Evolutionary conservation across 2,113 vertebrate genomes (phyloP), one percentile per base, ranked within the genome.

Genomic region (Aegithalos caudatus): DNA sequence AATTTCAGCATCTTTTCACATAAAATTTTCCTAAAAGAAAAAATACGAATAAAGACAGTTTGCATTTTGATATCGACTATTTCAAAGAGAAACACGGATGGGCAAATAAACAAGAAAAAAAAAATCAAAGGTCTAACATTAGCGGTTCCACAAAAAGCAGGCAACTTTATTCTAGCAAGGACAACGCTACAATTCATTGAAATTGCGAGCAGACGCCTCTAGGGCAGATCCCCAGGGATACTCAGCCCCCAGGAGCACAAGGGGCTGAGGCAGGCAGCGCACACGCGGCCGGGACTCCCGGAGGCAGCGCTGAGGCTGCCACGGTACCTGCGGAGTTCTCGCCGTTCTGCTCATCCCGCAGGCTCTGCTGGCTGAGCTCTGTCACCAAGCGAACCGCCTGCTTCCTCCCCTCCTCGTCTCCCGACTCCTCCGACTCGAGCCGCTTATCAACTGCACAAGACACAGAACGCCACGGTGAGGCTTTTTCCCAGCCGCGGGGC

Each of bases 341-440:
- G 4, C 58, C 97, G 35, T 97, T 97, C 94, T 96, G 97, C 54
- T 98, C 97, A 15, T 98, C 98, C 62, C 96, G 88, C 92, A 98
- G 97, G 96, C 98, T 98, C 81, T 98, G 98, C 72, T 97, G 89
- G 28, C 98, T 99, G 76, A 98, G 98, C 38, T 99, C 99, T 23
- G 99, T 91, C 29, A 98, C 99, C 17, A 99, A 67, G 96, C 98
- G 67, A 86, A 98, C 45, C 77, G 98, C 95, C 81, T 98, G 97
- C 92, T 98, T 98, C 97, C 98, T 98, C 81, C 98, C 98, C 53
- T 99, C 99, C 88, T 99, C 99, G 20, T 99, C 99, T 3, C 99
- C 99, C 0, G 99, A 99, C 92, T 99, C 99, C 96, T 99, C 99
- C 0, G 99, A 99, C 64, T 99, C 99, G 7, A 98, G 98, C 86